Conservation (phyloP, 2,888 invertebrate species). For the Anodontia alba region DNA sequence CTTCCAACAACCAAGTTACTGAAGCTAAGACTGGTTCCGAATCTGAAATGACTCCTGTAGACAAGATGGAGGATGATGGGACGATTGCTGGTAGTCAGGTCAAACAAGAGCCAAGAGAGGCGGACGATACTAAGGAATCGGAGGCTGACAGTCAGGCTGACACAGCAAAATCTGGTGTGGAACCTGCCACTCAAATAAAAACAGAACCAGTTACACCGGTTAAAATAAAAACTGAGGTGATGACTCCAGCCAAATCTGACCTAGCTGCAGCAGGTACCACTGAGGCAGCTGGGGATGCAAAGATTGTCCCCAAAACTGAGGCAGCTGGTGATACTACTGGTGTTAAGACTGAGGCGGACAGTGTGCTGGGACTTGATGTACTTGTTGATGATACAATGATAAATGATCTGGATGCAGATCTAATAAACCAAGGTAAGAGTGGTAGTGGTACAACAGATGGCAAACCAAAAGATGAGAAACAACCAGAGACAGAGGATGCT, state of each 20-base stretch:
- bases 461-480: slow-evolving; percentile 51
- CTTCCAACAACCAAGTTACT: slow-evolving; percentile 19
- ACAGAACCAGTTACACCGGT: slow-evolving; percentile 50
- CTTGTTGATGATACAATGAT: slow-evolving; percentile 80
- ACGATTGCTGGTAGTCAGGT: background rate
- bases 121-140: background rate
- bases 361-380: slow-evolving; percentile 83
- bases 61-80: slow-evolving; percentile 20
- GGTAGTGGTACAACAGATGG: slow-evolving; percentile 58
- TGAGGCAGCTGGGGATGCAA: slow-evolving; percentile 3
- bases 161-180: background rate
- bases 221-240: slow-evolving; percentile 22
- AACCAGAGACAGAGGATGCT: slow-evolving; percentile 65
- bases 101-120: slow-evolving; percentile 15
- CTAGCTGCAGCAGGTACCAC: slow-evolving; percentile 30
- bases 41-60: slow-evolving; percentile 20
- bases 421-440: slow-evolving; percentile 60
- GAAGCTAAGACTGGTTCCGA: slow-evolving; percentile 21
- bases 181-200: background rate
- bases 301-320: slow-evolving; percentile 30
- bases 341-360: slow-evolving; percentile 68
- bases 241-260: slow-evolving; percentile 19
- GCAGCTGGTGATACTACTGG: slow-evolving; percentile 40
- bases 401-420: slow-evolving; percentile 84
- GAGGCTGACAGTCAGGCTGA: background rate